phyloP scores from a whole-genome alignment of 2,888 invertebrate genomes.

The Molanna angustata region DNA sequence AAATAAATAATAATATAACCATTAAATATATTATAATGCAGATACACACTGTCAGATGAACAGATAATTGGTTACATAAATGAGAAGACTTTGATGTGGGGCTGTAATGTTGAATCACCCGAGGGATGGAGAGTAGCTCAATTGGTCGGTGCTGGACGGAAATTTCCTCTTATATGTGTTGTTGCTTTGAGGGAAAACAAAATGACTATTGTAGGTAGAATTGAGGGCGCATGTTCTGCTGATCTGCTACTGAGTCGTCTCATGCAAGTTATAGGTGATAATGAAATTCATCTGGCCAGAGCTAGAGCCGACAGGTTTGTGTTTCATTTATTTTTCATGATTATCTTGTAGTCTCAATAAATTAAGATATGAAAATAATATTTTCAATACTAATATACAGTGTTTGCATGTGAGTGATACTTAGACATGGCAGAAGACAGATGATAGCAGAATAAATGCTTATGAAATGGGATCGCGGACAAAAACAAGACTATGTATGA shows the following conservation, averaged over 20 bases:
- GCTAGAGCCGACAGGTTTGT: constrained; percentile 86
- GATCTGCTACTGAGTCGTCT: constrained; percentile 70
- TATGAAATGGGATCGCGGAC: too few relatives aligned
- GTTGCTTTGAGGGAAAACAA: constrained; percentile 86
- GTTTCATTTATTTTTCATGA: too few relatives aligned
- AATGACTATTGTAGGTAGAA: constrained; percentile 90
- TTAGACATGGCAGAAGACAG: too few relatives aligned
- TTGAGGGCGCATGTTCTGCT: constrained; percentile 81
- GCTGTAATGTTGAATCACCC: constrained; percentile 80
- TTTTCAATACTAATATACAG: too few relatives aligned
- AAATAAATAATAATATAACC: too few relatives aligned
- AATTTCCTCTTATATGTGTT: constrained; percentile 84
- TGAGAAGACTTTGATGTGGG: constrained; percentile 88
- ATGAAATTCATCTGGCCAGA: constrained; percentile 82
- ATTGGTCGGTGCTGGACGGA: constrained; percentile 75
- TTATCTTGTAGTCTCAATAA: too few relatives aligned
- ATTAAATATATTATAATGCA: constrained; percentile 45
- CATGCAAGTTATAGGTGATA: constrained; percentile 74
- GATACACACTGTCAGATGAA: constrained; percentile 66
- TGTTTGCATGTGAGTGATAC: too few relatives aligned
- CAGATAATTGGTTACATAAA: constrained; percentile 80
- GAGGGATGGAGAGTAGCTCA: constrained; percentile 93
- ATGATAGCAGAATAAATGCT: too few relatives aligned
- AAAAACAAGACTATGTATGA: too few relatives aligned
- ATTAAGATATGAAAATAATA: too few relatives aligned